Conservation (phyloP, 2,888 invertebrate genomes). For the Acanthosoma haemorrhoidale region DNA sequence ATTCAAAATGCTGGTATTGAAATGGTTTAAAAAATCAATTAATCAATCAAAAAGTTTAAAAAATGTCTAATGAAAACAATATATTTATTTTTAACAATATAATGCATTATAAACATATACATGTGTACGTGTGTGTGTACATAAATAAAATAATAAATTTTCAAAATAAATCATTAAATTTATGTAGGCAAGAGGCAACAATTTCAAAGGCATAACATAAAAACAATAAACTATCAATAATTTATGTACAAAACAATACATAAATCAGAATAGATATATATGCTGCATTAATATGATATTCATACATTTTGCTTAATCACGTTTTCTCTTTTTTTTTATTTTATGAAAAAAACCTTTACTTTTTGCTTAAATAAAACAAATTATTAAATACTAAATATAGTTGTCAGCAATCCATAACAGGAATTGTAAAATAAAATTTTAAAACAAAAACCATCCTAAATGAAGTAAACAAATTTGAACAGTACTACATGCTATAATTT, state of each 20-base stretch:
- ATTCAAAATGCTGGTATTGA: too few relatives aligned
- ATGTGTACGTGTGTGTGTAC: not conserved
- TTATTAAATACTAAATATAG: too few relatives aligned
- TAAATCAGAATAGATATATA: slow-evolving; percentile 1
- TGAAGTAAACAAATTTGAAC: not conserved
- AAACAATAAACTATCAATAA: slow-evolving; percentile 21
- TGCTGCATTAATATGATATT: not conserved
- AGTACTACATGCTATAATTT: too few relatives aligned
- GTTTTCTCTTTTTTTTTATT: not conserved
- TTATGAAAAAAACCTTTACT: too few relatives aligned
- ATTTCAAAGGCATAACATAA: not conserved
- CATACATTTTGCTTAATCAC: not conserved
- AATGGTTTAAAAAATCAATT: too few relatives aligned
- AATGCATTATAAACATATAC: slow-evolving; percentile 14
- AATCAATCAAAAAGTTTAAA: too few relatives aligned
- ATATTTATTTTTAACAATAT: slow-evolving; percentile 17
- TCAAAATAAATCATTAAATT: slow-evolving; percentile 18
- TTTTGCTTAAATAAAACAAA: too few relatives aligned
- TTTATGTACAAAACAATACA: slow-evolving; percentile 21
- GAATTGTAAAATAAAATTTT: too few relatives aligned
- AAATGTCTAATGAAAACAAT: slow-evolving; percentile 22
- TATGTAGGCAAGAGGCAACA: slow-evolving; percentile 29
- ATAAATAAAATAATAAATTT: slow-evolving; percentile 27
- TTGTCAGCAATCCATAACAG: too few relatives aligned
- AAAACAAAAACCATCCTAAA: not conserved